Evolutionary conservation across 2,888 invertebrate species (phyloP), one percentile per base, ranked within the genome.

Genomic region (Meliscaeva auricollis): DNA sequence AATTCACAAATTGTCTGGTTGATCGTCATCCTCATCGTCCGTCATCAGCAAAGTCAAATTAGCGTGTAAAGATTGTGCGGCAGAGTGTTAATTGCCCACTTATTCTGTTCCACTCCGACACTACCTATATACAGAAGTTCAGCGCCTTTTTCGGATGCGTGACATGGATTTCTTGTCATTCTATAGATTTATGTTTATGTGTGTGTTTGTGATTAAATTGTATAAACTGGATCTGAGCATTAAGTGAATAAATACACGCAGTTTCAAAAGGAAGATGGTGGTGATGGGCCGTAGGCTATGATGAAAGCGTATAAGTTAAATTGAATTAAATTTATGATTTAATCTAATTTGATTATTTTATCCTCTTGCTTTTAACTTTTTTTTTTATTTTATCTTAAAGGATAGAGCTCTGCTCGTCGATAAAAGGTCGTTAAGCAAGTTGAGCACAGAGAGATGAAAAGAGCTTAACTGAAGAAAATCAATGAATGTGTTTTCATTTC

Each of bases 1-100:
- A 74, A 83, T 74, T 78, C 48, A 69, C 78, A 79, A 79, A 79
- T 75, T 84, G 66, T 60, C 70, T 38, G 38, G 11, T 13, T 1
- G 3, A 35, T 38, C 38, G 38, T 38, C 38, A 9, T 35, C 35
- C 35, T 1, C 35, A 41, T 30, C 2, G n/a, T 56, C 56, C 13
- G 15, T 7, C 35, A 15, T 26, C 2, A 3, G 1, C 46, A 15
- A 26, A 32, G 30, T 64, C 32, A 48, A 64, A 35, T 48, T 30
- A 15, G 17, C 48, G 62, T 15, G 60, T 62, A 32, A 46, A 20
- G n/a, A 46, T 46, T 46, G 62, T 62, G 35, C 38, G 62, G 15
- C 15, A 9, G 26, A 62, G 62, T 62, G 64, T 64, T 48, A 64
- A 48, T 48, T 64, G 32, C 48, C 20, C 64, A 64, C 64, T 64